Base-by-base conservation (phyloP, 1,140 invertebrate genomes). In the Drosophila repleta region DNA sequence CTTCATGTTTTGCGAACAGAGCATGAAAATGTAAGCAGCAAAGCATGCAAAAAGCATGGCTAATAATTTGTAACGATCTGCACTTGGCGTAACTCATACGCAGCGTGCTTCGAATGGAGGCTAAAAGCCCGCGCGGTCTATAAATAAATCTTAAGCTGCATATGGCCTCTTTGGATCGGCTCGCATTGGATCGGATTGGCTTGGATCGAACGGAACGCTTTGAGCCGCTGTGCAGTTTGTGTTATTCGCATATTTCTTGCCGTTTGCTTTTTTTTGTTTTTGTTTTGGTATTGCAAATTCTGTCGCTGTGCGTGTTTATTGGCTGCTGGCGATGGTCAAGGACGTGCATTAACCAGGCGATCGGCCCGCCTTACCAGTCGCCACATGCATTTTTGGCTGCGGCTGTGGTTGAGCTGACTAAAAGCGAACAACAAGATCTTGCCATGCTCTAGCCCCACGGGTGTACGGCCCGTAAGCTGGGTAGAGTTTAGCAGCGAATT, bases 21-120 rank as follows among this genome's bases (percentile, higher is more conserved):
- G 45, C 21, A 46, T 46, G 3, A 6, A 17, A 43, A 43, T 15
- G 45, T 20, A 17, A 53, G 21, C 3, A 20, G 6, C 6, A 10
- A 45, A 24, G 13, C 17, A 41, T 8, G 2, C 6, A 29, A 8
- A 29, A 48, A 53, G 15, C 70, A 32, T 52, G 26, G 26, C 49
- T 24, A 26, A 65, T 58, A 75, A 72, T 56, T 69, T 77, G 61
- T 65, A 77, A 52, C 64, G 53, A 58, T 73, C 57, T 57, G 64
- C 81, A 84, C 66, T 85, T 76, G 77, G 62, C 77, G 85, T 85
- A 85, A 85, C 82, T 85, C 81, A 85, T 85, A 87, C 81, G 81
- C 81, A 71, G 82, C 82, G 81, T 85, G 77, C 67, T 67, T 82
- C 81, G 73, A 85, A 85, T 87, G 81, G 77, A 85, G 81, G 81